phyloP scores from a whole-genome alignment of 2,888 invertebrate species.

The Eupithecia abbreviata region DNA sequence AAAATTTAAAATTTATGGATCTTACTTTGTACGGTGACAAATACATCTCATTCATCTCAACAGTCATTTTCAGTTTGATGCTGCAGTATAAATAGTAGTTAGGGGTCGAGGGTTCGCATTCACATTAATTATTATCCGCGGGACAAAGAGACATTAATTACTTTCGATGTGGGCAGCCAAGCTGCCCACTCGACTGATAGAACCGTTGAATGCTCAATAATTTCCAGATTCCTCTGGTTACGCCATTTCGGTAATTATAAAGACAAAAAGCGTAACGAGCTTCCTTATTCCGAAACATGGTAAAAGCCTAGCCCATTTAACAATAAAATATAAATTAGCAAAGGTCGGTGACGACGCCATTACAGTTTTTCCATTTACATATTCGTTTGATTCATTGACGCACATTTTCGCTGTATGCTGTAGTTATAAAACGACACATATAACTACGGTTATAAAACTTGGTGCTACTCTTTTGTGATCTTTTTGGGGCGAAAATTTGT shows the following conservation, averaged over 20 bases:
- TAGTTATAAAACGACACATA: not conserved
- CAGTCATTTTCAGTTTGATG: conserved; percentile 16
- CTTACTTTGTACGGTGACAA: not conserved
- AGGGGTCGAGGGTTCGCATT: not conserved
- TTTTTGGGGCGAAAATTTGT: too few species aligned
- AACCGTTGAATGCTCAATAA: conserved; percentile 12
- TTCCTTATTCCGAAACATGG: not conserved
- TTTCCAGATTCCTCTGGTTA: conserved; percentile 5
- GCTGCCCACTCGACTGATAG: not conserved
- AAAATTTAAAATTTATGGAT: not conserved
- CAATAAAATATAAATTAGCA: not conserved
- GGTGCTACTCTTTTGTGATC: too few species aligned
- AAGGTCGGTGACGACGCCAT: not conserved
- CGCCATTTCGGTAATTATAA: conserved; percentile 6
- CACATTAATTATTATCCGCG: conserved; percentile 10
- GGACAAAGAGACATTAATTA: conserved; percentile 28
- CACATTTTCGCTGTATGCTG: not conserved
- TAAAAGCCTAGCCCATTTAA: not conserved
- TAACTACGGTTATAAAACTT: too few species aligned
- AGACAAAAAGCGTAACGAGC: conserved; percentile 9
- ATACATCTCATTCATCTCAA: conserved; percentile 17
- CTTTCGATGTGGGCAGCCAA: conserved; percentile 16
- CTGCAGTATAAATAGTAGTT: conserved; percentile 12
- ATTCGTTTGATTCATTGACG: not conserved
- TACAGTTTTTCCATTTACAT: not conserved